These are phyloP conservation scores for Enteromius fasciolatus DNA, from an alignment of 2,797 vertebrate species.

Conservation along the genomic window DNA sequence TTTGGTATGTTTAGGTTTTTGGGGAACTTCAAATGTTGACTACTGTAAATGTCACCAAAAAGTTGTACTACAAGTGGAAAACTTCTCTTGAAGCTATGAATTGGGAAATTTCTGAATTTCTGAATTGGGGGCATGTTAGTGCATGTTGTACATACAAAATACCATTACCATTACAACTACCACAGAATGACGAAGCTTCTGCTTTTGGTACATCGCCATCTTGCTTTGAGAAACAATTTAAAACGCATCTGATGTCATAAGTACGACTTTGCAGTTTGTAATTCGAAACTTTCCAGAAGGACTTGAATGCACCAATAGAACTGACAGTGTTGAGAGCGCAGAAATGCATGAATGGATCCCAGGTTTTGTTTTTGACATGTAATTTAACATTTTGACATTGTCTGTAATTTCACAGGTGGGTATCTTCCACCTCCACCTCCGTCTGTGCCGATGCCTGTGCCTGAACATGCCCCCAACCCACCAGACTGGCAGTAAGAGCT, in stretches of 20 bases:
- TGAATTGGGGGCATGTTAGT: background rate
- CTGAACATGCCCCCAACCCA: constrained; percentile 65
- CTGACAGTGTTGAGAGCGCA: background rate
- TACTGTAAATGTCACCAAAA: background rate
- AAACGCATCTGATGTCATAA: background rate
- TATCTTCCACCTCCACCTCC: constrained; percentile 79
- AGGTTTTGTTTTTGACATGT: background rate
- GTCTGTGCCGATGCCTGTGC: constrained; percentile 62
- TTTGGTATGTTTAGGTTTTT: too few relatives aligned
- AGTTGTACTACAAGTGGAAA: background rate
- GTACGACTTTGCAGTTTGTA: background rate
- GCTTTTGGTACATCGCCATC: background rate
- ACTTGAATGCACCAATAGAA: background rate
- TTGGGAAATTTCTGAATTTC: background rate
- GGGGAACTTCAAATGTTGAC: too few relatives aligned
- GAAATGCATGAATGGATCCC: background rate
- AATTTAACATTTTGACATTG: too few relatives aligned
- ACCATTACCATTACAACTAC: background rate
- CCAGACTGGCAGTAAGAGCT: constrained; percentile 76
- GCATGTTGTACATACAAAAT: background rate
- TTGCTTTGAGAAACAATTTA: background rate
- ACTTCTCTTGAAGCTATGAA: too few relatives aligned
- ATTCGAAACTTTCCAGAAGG: background rate
- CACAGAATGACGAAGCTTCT: background rate
- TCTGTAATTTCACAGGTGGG: constrained; percentile 67